A percentile compares a stretch with the other conserved stretches of the same genome.
phyloP scores from a whole-genome alignment of 1,140 invertebrate genomes.

The Ericerus pela region DNA sequence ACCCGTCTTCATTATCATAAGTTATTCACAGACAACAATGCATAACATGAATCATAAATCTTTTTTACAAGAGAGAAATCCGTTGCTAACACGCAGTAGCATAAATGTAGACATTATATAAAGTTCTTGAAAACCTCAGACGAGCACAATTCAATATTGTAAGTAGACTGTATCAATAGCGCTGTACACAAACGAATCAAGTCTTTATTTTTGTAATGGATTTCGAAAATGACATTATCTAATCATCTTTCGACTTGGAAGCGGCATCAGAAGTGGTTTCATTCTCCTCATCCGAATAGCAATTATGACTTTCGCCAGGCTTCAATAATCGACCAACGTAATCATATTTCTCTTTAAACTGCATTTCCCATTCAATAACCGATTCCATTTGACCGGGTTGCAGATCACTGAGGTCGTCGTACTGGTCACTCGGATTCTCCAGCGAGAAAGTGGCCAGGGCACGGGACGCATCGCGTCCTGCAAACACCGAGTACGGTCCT shows the following conservation, averaged over 20 bases:
- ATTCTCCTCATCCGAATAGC: slow-evolving; percentile 81
- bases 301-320: slow-evolving; percentile 76
- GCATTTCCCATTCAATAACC: slow-evolving; percentile 88
- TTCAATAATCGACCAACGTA: slow-evolving; percentile 80
- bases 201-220: no score
- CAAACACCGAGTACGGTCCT: slow-evolving; percentile 85
- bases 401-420: slow-evolving; percentile 91
- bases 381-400: slow-evolving; percentile 72
- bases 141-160: no score
- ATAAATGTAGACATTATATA: no score
- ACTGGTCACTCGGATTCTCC: slow-evolving; percentile 64
- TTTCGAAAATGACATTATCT: no score
- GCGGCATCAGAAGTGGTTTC: not conserved
- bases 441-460: slow-evolving; percentile 86
- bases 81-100: no score
- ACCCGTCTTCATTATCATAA: no score
- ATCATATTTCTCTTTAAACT: slow-evolving; percentile 95
- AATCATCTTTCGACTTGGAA: not conserved
- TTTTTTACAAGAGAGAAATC: no score
- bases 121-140: no score
- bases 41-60: no score
- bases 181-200: no score
- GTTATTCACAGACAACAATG: no score
- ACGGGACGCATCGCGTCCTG: slow-evolving; percentile 83
- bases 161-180: no score